Base-by-base conservation (phyloP, 2,797 vertebrate genomes). In the Geotrypetes seraphini region DNA sequence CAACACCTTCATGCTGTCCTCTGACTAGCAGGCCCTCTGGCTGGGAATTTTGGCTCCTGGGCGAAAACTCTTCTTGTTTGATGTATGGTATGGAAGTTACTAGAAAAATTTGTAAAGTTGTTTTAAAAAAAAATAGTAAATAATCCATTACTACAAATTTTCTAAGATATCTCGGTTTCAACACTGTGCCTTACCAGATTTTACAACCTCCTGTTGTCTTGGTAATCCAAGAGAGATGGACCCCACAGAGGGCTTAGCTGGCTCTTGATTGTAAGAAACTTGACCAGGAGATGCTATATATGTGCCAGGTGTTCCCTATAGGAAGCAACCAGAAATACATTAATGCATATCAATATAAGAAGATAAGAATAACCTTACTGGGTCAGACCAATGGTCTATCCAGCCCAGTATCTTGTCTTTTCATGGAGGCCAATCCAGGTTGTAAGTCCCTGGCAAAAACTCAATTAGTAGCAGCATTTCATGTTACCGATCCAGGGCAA, bases 201-300 rank as follows among this genome's bases (percentile, higher is more conserved):
- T 97, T 66, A 71, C 56, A 3, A 83, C 76, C 30, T 99, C 95
- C 53, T 96, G 92, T 41, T 94, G 95, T 37, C 96, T 85, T 17
- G 96, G 96, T 44, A 97, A 73, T 28, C 96, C 96, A 14, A 98
- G 74, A 32, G 94, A 98, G 57, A 99, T 98, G 20, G 95, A 98
- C 35, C 96, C 95, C 47, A 89, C 91, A 3, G 87, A 78, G 19
- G 84, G 88, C 69, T 98, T 99, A 15, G 83, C 73, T 31, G 84
- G 66, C 47, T 99, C 96, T 53, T 87, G 87, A 31, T 83, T 58
- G 3, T 94, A 99, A 33, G 91, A 67, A 21, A 81, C 62, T 53
- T 97, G 87, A 54, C 64, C 81, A 47, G 88, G 90, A 40, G 96
- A 90, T 8, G 91, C 87, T 65, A 97, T 75, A 38, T 99, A 99